A percentile compares a stretch with the other conserved stretches of the same genome.
These are phyloP conservation scores for Mesembrinibis cayennensis DNA, from an alignment of 2,113 vertebrate genomes.

Conservation along the genomic window DNA sequence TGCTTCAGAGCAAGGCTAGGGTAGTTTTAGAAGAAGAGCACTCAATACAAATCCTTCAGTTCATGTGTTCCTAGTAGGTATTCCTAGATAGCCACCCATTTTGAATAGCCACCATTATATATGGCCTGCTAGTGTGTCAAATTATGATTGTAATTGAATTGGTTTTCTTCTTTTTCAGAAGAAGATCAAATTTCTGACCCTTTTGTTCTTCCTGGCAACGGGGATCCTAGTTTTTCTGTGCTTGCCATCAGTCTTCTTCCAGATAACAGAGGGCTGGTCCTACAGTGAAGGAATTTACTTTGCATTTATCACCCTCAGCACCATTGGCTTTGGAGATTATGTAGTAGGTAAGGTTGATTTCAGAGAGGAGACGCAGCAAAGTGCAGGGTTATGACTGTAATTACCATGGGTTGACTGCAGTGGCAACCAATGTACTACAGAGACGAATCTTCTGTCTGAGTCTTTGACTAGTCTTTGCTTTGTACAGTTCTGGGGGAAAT, in stretches of 20 bases:
- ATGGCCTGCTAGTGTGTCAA: background rate
- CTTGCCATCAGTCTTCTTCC: slow-evolving; percentile 69
- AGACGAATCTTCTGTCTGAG: background rate
- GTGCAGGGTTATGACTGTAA: background rate
- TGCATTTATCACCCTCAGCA: slow-evolving; percentile 76
- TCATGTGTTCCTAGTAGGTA: background rate
- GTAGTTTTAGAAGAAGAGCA: background rate
- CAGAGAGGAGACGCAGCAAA: background rate
- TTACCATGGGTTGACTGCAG: background rate
- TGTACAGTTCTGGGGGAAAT: background rate
- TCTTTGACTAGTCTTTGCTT: background rate
- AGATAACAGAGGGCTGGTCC: slow-evolving; percentile 62
- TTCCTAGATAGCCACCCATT: background rate
- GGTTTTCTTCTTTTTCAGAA: slow-evolving; percentile 60
- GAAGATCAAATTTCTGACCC: slow-evolving; percentile 62
- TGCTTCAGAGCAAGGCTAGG: background rate
- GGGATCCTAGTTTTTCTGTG: slow-evolving; percentile 72
- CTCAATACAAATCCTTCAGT: background rate
- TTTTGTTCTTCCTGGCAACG: slow-evolving; percentile 68
- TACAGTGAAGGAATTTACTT: slow-evolving; percentile 75
- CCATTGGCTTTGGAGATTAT: slow-evolving; percentile 76
- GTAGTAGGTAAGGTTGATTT: slow-evolving; percentile 66
- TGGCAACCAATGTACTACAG: background rate
- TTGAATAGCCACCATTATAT: background rate
- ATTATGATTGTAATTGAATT: background rate